Percentiles rank a stretch among this genome's conserved stretches.
These are phyloP conservation scores for Anorthoa munda DNA, from an alignment of 2,888 invertebrate genomes.

Conservation along the genomic window DNA sequence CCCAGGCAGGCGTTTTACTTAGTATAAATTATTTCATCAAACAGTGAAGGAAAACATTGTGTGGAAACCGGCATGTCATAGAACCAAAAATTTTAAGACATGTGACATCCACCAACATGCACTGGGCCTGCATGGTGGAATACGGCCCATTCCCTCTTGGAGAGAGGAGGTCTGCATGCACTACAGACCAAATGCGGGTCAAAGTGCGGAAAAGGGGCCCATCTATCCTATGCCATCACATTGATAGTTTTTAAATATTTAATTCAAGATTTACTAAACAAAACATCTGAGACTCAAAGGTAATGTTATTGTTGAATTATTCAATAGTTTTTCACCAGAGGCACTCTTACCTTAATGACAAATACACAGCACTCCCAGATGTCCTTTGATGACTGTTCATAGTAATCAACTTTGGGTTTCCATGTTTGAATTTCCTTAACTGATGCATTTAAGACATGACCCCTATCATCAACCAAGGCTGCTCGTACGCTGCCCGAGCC, in stretches of 20 bases:
- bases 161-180: too few species aligned
- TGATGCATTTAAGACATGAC: conserved; percentile 92
- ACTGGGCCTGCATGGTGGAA: too few species aligned
- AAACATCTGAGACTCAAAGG: neutral
- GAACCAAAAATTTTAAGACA: too few species aligned
- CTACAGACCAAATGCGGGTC: too few species aligned
- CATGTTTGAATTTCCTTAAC: conserved; percentile 94
- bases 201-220: too few species aligned
- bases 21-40: too few species aligned
- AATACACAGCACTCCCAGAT: conserved; percentile 95
- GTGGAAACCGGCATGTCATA: too few species aligned
- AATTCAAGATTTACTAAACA: neutral
- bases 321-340: neutral
- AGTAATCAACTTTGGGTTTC: conserved; percentile 94
- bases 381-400: conserved; percentile 97
- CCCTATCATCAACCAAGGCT: conserved; percentile 93
- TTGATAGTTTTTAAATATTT: neutral
- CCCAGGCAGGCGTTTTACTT: too few species aligned
- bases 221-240: neutral
- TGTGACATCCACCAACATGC: too few species aligned
- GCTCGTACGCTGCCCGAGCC: conserved; percentile 98
- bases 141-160: too few species aligned
- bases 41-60: too few species aligned
- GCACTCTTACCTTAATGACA: conserved; percentile 93
- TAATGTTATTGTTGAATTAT: neutral